Percentiles rank a stretch among this genome's conserved stretches.
Conservation (phyloP, 1,140 invertebrate species). For the Kradibia gibbosae region DNA sequence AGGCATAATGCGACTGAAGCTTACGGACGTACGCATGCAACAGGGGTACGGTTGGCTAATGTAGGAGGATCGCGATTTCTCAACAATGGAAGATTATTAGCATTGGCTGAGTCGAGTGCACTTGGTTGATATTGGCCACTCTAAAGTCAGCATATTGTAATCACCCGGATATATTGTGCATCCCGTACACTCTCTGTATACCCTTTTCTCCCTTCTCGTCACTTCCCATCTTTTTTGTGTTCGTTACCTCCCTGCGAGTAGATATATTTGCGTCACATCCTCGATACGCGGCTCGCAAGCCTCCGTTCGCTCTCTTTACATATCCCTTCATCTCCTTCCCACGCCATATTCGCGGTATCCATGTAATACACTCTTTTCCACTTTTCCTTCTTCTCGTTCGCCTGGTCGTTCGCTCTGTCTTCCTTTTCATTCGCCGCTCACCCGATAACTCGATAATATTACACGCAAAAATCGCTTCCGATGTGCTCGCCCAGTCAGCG, state of each 20-base stretch:
- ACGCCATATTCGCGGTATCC: not conserved
- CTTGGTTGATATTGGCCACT: conserved; percentile 50
- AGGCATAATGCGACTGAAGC: not conserved
- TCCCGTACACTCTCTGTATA: conserved; percentile 46
- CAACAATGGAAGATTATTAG: conserved; percentile 50
- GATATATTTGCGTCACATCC: not conserved
- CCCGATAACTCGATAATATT: conserved; percentile 71
- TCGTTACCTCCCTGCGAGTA: not conserved
- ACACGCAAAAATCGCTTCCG: conserved; percentile 70
- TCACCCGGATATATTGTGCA: conserved; percentile 66
- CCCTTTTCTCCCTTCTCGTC: conserved; percentile 36
- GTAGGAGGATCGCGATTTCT: conserved; percentile 33
- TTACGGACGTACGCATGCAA: not conserved
- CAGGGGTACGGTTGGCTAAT: not conserved
- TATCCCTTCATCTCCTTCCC: not conserved
- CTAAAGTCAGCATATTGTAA: conserved; percentile 64
- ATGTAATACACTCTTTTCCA: conserved; percentile 28
- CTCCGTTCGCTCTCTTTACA: not conserved
- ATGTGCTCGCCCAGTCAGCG: conserved; percentile 69
- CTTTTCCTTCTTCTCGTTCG: conserved; percentile 29
- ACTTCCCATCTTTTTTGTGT: conserved; percentile 36
- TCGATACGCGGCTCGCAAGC: conserved; percentile 8
- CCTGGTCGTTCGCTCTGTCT: conserved; percentile 32
- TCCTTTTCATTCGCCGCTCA: conserved; percentile 48
- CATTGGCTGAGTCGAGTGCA: conserved; percentile 43